Base-by-base conservation (phyloP, 2,113 vertebrate species). In the Sisor rabdophorus region DNA sequence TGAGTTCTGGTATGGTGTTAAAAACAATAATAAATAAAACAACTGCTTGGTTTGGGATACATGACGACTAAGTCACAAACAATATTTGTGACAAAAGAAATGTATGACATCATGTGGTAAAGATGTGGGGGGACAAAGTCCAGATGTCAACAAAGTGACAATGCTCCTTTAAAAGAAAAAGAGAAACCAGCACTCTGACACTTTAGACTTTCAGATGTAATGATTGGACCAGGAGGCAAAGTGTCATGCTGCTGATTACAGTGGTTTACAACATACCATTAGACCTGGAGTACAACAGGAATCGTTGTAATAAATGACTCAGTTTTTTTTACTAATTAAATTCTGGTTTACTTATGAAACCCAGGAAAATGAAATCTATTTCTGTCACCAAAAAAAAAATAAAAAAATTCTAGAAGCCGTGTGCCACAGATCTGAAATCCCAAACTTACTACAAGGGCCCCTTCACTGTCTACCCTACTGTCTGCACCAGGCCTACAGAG, bases 401-500 rank as follows among this genome's bases (percentile, higher is more conserved):
- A n/a, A 71, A 68, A 32, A 36, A 67, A 52, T 22, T 44, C 54
- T 36, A 64, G 44, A 22, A 65, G 50, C 47, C 3, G 54, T 20
- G 20, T 20, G 30, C 64, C 71, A 52, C 40, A 40, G 71, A 76
- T 58, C 55, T 12, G 32, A 69, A 70, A 63, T 48, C 48, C 30
- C 32, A 65, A 75, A 74, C 71, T n/a, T n/a, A n/a, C 64, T 56
- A 59, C 2, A 48, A 73, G 69, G 75, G 68, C 78, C 81, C 78
- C 78, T 75, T 28, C 64, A 65, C 71, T 54, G 78, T 83, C 78
- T 74, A 77, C 78, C 71, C 70, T 65, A 67, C 63, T 77, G 78
- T 82, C 81, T 82, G 58, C 78, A 80, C 74, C 74, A 73, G 48
- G 78, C 71, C 13, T 4, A 59, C n/a, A 36, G 74, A 77, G 48